Conservation (phyloP, 1,140 invertebrate genomes). For the Eueides isabella region DNA sequence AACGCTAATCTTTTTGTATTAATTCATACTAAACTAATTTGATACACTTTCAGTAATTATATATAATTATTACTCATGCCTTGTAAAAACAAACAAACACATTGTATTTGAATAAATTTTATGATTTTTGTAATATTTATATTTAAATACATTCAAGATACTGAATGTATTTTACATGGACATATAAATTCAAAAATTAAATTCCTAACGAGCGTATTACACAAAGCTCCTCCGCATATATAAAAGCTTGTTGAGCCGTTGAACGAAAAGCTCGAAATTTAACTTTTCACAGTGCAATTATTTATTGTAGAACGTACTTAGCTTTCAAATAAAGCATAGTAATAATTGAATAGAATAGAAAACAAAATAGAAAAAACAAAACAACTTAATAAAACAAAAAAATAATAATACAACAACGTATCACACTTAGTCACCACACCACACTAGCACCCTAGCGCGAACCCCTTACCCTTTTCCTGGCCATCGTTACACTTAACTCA, state of each 20-base stretch:
- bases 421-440: background rate
- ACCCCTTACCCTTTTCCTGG: slow-evolving; percentile 73
- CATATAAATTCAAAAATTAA: background rate
- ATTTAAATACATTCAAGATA: too few relatives aligned
- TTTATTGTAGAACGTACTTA: background rate
- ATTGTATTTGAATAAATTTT: too few relatives aligned
- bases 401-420: background rate
- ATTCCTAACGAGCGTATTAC: slow-evolving; percentile 1
- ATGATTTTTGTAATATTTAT: background rate
- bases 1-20: background rate
- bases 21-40: background rate
- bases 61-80: too few relatives aligned
- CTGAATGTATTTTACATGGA: too few relatives aligned
- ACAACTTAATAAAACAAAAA: background rate
- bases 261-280: background rate
- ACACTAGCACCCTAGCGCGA: slow-evolving; percentile 21
- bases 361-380: slow-evolving; percentile 3
- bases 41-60: background rate
- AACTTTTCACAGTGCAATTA: background rate
- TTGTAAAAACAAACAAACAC: too few relatives aligned
- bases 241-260: background rate
- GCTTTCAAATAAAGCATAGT: background rate
- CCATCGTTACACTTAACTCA: slow-evolving; percentile 50
- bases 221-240: background rate
- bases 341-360: background rate